Conservation (phyloP, 2,113 vertebrate species). For the Laterallus jamaicensis region DNA sequence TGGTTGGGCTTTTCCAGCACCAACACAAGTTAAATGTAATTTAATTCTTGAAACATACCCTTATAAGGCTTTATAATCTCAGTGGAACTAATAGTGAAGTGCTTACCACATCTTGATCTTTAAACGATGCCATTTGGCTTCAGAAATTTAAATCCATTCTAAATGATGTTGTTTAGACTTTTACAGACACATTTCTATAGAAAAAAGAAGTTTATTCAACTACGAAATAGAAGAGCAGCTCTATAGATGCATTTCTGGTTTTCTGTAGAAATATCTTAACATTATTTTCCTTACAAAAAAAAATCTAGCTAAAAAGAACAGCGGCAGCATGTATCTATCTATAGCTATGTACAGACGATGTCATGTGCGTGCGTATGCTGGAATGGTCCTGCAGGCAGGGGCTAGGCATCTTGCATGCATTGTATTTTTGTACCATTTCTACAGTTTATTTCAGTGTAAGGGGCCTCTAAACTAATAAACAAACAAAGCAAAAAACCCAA, state of each 20-base stretch:
- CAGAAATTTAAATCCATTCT: not conserved
- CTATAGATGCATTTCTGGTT: not conserved
- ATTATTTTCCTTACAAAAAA: not conserved
- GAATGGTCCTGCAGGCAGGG: not conserved
- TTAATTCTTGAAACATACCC: not conserved
- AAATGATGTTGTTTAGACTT: not conserved
- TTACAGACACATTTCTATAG: not conserved
- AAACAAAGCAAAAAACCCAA: not conserved
- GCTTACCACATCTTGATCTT: not conserved
- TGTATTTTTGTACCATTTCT: not conserved
- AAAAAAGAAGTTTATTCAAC: not conserved
- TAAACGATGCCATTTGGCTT: not conserved
- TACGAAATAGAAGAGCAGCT: not conserved
- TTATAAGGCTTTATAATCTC: not conserved
- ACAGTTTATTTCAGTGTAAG: not conserved
- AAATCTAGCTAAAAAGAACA: not conserved
- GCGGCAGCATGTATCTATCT: not conserved
- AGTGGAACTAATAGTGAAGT: not conserved
- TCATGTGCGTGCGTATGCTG: not conserved
- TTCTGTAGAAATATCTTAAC: not conserved
- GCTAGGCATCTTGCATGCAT: not conserved
- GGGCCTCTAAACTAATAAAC: not conserved
- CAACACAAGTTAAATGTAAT: fast-evolving
- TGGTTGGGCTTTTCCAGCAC: not conserved
- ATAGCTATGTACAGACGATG: not conserved